Base-by-base conservation (phyloP, 2,888 invertebrate species). In the Drosophila neoperkinsi region DNA sequence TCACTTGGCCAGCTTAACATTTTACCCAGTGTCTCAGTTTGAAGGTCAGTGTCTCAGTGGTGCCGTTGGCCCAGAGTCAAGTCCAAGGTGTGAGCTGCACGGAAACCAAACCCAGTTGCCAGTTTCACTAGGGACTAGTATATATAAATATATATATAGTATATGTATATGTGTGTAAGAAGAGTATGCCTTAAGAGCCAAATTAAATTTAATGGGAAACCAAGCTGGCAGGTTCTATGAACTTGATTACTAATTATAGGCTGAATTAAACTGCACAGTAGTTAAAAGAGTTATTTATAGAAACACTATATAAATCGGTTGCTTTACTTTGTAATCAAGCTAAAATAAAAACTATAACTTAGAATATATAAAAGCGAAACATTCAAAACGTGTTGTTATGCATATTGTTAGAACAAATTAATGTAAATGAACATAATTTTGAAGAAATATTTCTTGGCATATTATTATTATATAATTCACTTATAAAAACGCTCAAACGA, bases 11-110 rank as follows among this genome's bases (percentile, higher is more conserved):
- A 57, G 55, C 72, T 71, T 56, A 38, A 65, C 77, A 50, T 31
- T 66, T 55, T 53, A 53, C 21, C 31, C 55, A 56, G 36, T 71
- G 71, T 64, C 59, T 66, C 46, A 33, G 51, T 74, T 70, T 68
- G 74, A 81, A 83, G 82, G 82, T 72, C 83, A 81, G 65, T 64
- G 82, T 69, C 74, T 77, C 74, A 56, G 31, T 57, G 68, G 55
- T 55, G 70, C 56, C 31, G 55, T 61, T 63, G 70, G 68, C 75
- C 63, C 78, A 62, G 72, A 65, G 72, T 72, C 72, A 75, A 80
- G 78, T 67, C 68, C 55, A 53, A 25, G 41, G 36, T 34, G 51
- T 25, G 65, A 46, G 21, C 30, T 46, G 31, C n/a, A 16, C 67
- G 63, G 63, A 63, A 71, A 25, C 60, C 33, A 56, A 72, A 36